phyloP scores from a whole-genome alignment of 2,113 vertebrate species.

The Catharus fuscescens region DNA sequence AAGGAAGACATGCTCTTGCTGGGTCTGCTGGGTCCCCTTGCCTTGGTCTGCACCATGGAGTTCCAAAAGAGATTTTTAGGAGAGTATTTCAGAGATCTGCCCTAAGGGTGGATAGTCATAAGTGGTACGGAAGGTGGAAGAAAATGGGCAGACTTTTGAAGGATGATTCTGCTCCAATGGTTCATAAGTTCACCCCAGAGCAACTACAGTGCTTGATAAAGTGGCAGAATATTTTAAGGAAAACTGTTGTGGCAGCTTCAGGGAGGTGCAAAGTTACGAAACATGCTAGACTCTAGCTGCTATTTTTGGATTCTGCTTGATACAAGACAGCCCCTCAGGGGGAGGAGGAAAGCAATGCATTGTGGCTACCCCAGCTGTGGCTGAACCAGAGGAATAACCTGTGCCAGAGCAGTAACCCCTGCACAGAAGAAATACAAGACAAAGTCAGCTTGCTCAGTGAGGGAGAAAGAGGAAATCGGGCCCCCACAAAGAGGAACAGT shows the following conservation, averaged over 20 bases:
- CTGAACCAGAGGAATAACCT: neutral
- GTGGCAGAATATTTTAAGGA: neutral
- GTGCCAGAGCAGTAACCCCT: neutral
- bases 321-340: neutral
- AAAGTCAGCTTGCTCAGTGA: neutral
- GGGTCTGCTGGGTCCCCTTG: accelerated
- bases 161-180: neutral
- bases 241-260: neutral
- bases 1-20: neutral
- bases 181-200: neutral
- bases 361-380: neutral
- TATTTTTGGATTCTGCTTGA: neutral
- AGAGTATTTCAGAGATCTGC: neutral
- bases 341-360: neutral
- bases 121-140: neutral
- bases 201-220: neutral
- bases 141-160: neutral
- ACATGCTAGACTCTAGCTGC: neutral
- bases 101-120: neutral
- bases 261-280: neutral
- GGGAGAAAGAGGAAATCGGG: neutral
- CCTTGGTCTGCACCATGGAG: accelerated
- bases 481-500: neutral
- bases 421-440: neutral
- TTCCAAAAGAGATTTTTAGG: neutral